Evolutionary conservation across 2,888 invertebrate genomes (phyloP), one percentile per base, ranked within the genome.

Genomic region (Cerceris rybyensis): DNA sequence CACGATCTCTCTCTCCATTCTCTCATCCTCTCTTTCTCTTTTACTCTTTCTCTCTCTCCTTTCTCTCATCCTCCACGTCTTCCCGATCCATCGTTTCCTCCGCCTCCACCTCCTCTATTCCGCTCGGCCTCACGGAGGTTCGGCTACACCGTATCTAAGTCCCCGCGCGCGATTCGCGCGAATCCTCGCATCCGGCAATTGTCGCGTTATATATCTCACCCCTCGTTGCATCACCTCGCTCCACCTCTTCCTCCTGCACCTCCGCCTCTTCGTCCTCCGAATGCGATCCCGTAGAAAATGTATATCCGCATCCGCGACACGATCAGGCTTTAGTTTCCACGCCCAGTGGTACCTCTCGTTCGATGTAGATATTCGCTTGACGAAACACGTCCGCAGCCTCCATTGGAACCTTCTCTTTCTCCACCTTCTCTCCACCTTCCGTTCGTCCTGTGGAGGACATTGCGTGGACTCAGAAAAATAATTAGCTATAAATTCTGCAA

Each of bases 401-500:
- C 64, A 76, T 76, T 72, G 67, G 66, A 43, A 63, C 42, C 63
- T 28, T 49, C 41, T 16, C 61, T 11, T 52, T 39, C 63, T 49
- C 46, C 43, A 42, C 39, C 16, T 14, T 49, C 41, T 73, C 79
- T 79, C 78, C 59, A 65, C 70, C 67, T 75, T 13, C 71, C 72
- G 55, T 68, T 68, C 63, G 64, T 58, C 16, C 69, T 55, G 57
- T 50, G 39, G 50, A 52, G 55, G 61, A 43, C 39, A 59, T 58
- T 64, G 63, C 77, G 60, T 66, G 70, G 49, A 71, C 67, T 63
- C 70, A 83, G 83, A 88, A 90, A 90, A 90, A 90, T 90, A 91
- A 91, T 91, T 90, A 90, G 87, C 88, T 89, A 90, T 91, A 90
- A 88, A 90, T 88, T 90, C 89, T 83, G 81, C 80, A 78, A 78